phyloP scores from a whole-genome alignment of 1,140 invertebrate species.

The Polypedilum vanderplanki region DNA sequence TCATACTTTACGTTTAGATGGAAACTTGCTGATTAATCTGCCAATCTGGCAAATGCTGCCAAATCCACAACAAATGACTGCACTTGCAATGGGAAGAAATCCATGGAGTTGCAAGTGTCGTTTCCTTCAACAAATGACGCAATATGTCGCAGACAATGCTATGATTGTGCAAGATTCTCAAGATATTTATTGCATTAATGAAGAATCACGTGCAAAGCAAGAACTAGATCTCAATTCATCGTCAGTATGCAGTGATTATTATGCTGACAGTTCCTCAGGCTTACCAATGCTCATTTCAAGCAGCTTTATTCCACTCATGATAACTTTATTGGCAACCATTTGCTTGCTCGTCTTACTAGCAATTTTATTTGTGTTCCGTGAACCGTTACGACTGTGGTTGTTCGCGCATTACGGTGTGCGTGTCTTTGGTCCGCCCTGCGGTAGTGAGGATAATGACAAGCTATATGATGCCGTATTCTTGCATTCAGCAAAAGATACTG shows the following conservation, averaged over 20 bases:
- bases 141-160: constrained; percentile 73
- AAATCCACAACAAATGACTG: constrained; percentile 48
- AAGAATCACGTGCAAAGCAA: constrained; percentile 63
- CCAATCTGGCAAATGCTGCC: constrained; percentile 37
- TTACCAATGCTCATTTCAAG: constrained; percentile 57
- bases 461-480: constrained; percentile 88
- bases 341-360: constrained; percentile 66
- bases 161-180: constrained; percentile 68
- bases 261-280: constrained; percentile 63
- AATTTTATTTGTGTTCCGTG: constrained; percentile 73
- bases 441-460: constrained; percentile 67
- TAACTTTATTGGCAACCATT: constrained; percentile 64
- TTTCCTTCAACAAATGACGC: constrained; percentile 75
- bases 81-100: constrained; percentile 72
- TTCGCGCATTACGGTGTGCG: constrained; percentile 83
- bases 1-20: constrained; percentile 73
- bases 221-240: constrained; percentile 67
- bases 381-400: constrained; percentile 79
- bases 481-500: constrained; percentile 87
- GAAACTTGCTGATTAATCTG: constrained; percentile 66
- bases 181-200: constrained; percentile 74
- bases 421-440: constrained; percentile 50
- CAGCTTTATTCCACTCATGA: constrained; percentile 76
- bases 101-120: constrained; percentile 85
- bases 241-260: constrained; percentile 55